Base-by-base conservation (phyloP, 2,888 invertebrate genomes). In the Ctena decussata region DNA sequence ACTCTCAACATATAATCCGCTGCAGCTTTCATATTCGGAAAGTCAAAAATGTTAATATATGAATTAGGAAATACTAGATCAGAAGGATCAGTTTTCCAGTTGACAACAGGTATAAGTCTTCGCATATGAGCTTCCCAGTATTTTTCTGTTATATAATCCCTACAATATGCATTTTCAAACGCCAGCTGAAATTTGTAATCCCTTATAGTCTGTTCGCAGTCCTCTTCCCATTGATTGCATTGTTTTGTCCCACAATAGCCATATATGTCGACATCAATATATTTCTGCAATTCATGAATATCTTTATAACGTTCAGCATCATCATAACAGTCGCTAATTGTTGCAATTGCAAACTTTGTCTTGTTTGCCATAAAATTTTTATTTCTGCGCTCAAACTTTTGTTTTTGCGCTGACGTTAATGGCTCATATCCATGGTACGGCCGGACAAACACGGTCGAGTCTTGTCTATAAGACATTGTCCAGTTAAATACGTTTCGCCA, bases 61-160 rank as follows among this genome's bases (percentile, higher is more conserved):
- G 53, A 73, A 12, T 46, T 30, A 37, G 53, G 75, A 75, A 75
- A 75, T 12, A 73, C 73, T 6, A 73, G 27, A 21, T 32, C n/a
- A 15, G 27, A 27, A 18, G 73, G 73, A 46, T 75, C 75, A 18
- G 60, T 75, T 75, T 75, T 87, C 12, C 89, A 87, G 12, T 76
- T 69, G 11, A 90, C 90, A 5, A 90, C 89, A 0, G 90, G 90
- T n/a, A 90, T 82, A 32, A 89, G 86, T 6, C 83, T 72, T 30
- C 90, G 75, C 44, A 76, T 39, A 41, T 86, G 74, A 3, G 90
- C 87, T 6, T 82, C 78, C 90, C 90, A 89, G 75, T 89, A 89
- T 81, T 92, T 92, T 77, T 92, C 91, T 3, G 89, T 90, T 69
- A 92, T 86, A 77, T 92, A 92, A 70, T 91, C 92, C 49, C 78